Percentiles rank a stretch among this genome's conserved stretches.
These are phyloP conservation scores for Cybosia mesomella DNA, from an alignment of 2,888 invertebrate genomes.

Conservation along the genomic window DNA sequence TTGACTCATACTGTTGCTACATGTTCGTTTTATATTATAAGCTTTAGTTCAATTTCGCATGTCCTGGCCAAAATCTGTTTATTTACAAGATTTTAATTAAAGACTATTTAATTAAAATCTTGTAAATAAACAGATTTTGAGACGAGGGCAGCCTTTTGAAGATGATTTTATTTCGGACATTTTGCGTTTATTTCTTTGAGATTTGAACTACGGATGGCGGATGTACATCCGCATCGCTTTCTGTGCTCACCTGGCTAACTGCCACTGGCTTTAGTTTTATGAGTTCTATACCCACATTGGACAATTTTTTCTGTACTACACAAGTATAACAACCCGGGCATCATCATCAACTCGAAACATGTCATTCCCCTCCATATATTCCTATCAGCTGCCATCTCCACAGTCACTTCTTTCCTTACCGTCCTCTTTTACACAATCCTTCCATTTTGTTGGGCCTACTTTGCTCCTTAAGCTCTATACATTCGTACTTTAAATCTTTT, in stretches of 20 bases:
- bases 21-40: conserved; percentile 6
- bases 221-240: background rate
- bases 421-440: background rate
- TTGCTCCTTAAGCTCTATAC: too few relatives aligned
- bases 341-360: too few relatives aligned
- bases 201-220: background rate
- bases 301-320: background rate
- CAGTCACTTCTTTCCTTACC: too few relatives aligned
- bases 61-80: too few relatives aligned
- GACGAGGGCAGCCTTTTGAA: background rate
- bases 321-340: too few relatives aligned
- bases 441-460: too few relatives aligned
- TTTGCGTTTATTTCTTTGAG: background rate
- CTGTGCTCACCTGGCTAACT: background rate
- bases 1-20: conserved; percentile 57
- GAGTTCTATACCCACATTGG: background rate
- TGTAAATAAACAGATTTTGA: background rate
- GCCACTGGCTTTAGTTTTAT: background rate
- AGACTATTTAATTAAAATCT: too few relatives aligned
- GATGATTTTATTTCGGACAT: background rate
- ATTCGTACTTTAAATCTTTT: too few relatives aligned
- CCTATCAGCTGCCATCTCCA: too few relatives aligned
- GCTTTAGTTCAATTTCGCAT: background rate
- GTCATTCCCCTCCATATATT: too few relatives aligned
- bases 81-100: too few relatives aligned